A percentile compares a stretch with the other conserved stretches of the same genome.
phyloP scores from a whole-genome alignment of 2,113 vertebrate species.

The Heterochromis multidens region DNA sequence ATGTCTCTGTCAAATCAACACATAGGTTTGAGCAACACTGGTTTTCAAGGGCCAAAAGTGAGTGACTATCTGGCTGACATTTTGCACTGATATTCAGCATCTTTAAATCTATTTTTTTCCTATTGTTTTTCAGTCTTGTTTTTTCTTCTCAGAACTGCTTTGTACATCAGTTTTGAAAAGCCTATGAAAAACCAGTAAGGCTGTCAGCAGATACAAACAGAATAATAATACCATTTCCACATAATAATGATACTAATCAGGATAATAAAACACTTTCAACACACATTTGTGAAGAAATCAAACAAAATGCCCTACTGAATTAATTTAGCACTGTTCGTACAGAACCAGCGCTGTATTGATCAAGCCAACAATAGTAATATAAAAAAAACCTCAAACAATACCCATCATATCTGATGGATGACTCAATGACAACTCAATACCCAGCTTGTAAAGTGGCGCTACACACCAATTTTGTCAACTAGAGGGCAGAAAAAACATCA shows the following conservation, averaged over 20 bases:
- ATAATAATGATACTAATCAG: constrained; percentile 14
- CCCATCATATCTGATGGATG: not conserved
- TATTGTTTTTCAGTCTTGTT: not conserved
- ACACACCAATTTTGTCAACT: not conserved
- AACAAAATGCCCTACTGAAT: not conserved
- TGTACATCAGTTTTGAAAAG: not conserved
- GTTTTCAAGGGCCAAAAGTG: not conserved
- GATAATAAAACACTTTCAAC: constrained; percentile 1
- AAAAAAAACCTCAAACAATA: not conserved
- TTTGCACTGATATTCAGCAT: not conserved
- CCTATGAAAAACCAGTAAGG: not conserved
- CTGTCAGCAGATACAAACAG: not conserved
- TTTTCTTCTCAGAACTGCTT: not conserved
- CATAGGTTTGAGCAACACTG: constrained; percentile 3
- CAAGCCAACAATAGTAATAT: not conserved
- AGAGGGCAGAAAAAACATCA: not conserved
- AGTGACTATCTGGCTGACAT: not conserved
- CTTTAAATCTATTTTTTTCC: not conserved
- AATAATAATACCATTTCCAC: constrained; percentile 20
- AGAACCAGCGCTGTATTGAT: not conserved
- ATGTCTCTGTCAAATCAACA: constrained; percentile 5
- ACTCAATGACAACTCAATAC: not conserved
- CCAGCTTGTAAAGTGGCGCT: not conserved
- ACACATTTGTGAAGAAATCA: not conserved
- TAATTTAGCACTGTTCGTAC: not conserved